phyloP scores from a whole-genome alignment of 2,888 invertebrate species.

The Rhorus exstirpatorius region DNA sequence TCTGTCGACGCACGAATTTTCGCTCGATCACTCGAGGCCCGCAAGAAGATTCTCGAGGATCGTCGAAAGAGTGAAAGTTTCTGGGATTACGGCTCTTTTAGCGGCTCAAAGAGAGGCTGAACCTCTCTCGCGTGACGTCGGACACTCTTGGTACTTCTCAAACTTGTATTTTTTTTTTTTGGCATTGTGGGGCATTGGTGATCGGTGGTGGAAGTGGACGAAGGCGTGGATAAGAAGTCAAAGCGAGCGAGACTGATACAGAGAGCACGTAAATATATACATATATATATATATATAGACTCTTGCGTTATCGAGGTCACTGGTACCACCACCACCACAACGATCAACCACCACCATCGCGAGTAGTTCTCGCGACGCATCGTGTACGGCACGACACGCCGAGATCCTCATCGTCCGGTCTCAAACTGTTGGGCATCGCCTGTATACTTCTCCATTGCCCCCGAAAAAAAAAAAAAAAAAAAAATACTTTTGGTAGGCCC shows the following conservation, averaged over 20 bases:
- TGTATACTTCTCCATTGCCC: slow-evolving; percentile 61
- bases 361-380: slow-evolving; percentile 67
- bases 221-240: slow-evolving; percentile 29
- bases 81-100: slow-evolving; percentile 53
- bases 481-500: slow-evolving; percentile 59
- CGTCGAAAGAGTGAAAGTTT: slow-evolving; percentile 78
- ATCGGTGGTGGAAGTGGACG: not conserved
- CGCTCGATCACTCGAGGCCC: not conserved
- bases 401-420: slow-evolving; percentile 56
- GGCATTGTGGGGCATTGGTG: slow-evolving; percentile 80
- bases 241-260: slow-evolving; percentile 51
- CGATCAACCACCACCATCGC: slow-evolving; percentile 70
- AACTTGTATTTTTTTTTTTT: slow-evolving; percentile 79
- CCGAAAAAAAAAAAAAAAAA: slow-evolving; percentile 55
- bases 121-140: slow-evolving; percentile 52
- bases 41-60: slow-evolving; percentile 39
- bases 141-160: slow-evolving; percentile 68
- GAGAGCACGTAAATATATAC: slow-evolving; percentile 23
- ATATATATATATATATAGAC: slow-evolving; percentile 77
- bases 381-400: slow-evolving; percentile 53
- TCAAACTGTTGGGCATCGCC: slow-evolving; percentile 36
- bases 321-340: slow-evolving; percentile 83
- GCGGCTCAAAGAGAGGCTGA: slow-evolving; percentile 39
- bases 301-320: slow-evolving; percentile 84
- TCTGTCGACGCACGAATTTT: not conserved